Conservation (phyloP, 2,888 invertebrate genomes). For the Cyclophora punctaria region DNA sequence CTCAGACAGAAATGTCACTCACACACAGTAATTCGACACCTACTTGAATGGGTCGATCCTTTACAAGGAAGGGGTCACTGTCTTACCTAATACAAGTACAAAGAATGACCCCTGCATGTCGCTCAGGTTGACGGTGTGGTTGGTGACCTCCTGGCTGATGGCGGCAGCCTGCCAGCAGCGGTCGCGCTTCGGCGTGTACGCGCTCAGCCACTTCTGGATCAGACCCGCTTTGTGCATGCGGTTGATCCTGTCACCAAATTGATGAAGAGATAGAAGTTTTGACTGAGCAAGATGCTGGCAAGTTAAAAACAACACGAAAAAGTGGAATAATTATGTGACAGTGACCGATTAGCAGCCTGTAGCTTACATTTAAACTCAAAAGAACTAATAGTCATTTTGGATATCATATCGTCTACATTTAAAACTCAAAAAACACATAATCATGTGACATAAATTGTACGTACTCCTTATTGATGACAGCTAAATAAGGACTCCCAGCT, state of each 20-base stretch:
- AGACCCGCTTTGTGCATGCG: conserved; percentile 89
- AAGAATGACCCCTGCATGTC: conserved; percentile 97
- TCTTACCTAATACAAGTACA: conserved; percentile 84
- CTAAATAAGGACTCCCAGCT: conserved; percentile 83
- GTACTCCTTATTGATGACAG: conserved; percentile 86
- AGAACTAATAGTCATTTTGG: too few species aligned
- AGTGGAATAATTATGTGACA: too few species aligned
- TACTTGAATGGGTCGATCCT: too few species aligned
- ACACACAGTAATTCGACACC: too few species aligned
- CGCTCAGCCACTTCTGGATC: conserved; percentile 86
- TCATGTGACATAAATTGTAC: conserved; percentile 27
- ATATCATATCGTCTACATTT: too few species aligned
- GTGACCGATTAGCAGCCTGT: too few species aligned
- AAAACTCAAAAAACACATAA: neutral
- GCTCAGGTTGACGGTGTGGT: conserved; percentile 89
- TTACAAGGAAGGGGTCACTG: too few species aligned
- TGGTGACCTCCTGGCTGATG: conserved; percentile 83
- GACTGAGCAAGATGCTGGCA: too few species aligned
- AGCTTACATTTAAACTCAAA: too few species aligned
- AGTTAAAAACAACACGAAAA: too few species aligned
- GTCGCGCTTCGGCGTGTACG: conserved; percentile 85
- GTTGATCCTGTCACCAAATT: conserved; percentile 74
- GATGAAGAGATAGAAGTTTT: too few species aligned
- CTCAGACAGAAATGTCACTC: too few species aligned
- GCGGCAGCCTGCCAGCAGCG: conserved; percentile 82